These are phyloP conservation scores for Apotomis betuletana DNA, from an alignment of 2,888 invertebrate genomes.

Conservation along the genomic window DNA sequence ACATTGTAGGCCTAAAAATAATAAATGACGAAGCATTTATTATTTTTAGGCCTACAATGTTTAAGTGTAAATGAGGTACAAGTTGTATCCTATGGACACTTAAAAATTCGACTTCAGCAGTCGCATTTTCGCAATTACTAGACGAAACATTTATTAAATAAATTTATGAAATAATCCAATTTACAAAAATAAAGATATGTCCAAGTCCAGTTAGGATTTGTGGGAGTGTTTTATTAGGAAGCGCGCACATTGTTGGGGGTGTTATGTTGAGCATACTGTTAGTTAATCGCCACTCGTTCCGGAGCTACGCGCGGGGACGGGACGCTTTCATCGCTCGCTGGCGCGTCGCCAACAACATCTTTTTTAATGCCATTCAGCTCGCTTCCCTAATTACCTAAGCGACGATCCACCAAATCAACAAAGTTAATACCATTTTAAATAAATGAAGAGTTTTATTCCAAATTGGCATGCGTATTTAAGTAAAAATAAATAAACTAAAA, in stretches of 20 bases:
- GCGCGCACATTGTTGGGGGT: not conserved
- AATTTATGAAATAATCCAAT: no score
- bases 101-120: no score
- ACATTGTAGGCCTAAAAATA: no score
- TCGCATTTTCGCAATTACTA: no score
- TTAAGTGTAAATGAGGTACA: no score
- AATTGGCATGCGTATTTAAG: not conserved
- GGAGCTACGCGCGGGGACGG: conserved; percentile 14
- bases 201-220: not conserved
- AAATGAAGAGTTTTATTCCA: no score
- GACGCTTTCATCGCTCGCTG: conserved; percentile 18
- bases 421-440: no score
- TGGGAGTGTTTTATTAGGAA: not conserved
- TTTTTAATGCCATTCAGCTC: conserved; percentile 23
- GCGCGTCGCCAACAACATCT: conserved; percentile 29
- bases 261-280: conserved; percentile 11
- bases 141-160: no score
- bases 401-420: not conserved
- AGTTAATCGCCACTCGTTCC: conserved; percentile 21
- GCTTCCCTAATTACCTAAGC: conserved; percentile 21
- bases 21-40: no score
- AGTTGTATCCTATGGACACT: no score
- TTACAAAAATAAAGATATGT: no score
- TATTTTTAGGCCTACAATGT: no score
- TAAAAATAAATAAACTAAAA: not conserved